Evolutionary conservation across 2,888 invertebrate genomes (phyloP).

Genomic region (Cotesia congregata): DNA sequence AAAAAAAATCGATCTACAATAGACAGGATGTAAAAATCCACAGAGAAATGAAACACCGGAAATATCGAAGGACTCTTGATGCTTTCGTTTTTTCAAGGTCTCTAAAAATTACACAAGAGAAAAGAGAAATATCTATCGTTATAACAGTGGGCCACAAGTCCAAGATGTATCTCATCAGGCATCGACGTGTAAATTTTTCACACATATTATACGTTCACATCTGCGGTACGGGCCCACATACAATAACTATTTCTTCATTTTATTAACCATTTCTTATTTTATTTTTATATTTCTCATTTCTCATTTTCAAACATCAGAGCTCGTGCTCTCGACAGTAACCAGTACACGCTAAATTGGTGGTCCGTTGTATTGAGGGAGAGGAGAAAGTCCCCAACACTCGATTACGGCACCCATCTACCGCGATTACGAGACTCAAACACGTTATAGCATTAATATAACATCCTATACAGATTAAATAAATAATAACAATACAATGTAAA

Average conservation of each 20-base stretch:
- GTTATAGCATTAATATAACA: not conserved
- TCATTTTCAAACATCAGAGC: not conserved
- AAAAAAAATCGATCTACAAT: slow-evolving; percentile 19
- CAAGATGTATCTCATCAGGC: not conserved
- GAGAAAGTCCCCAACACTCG: slow-evolving; percentile 45
- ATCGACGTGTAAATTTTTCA: not conserved
- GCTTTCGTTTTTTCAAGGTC: not conserved
- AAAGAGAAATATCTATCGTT: not conserved
- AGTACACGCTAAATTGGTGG: not conserved
- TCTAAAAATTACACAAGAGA: slow-evolving; percentile 1
- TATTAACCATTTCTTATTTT: no score
- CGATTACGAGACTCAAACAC: slow-evolving; percentile 45
- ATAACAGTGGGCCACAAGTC: not conserved
- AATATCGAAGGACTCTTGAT: slow-evolving; percentile 7
- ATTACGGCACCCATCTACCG: slow-evolving; percentile 46
- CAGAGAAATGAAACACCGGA: slow-evolving; percentile 20
- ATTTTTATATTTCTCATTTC: not conserved
- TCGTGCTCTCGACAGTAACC: not conserved
- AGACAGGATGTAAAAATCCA: slow-evolving; percentile 19
- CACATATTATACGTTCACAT: not conserved
- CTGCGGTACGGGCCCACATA: no score
- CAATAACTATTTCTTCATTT: no score
- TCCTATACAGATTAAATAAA: slow-evolving; percentile 24
- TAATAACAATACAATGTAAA: slow-evolving; percentile 23
- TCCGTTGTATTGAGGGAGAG: slow-evolving; percentile 41